phyloP scores from a whole-genome alignment of 2,797 vertebrate genomes.

The Hoplostethus atlanticus region DNA sequence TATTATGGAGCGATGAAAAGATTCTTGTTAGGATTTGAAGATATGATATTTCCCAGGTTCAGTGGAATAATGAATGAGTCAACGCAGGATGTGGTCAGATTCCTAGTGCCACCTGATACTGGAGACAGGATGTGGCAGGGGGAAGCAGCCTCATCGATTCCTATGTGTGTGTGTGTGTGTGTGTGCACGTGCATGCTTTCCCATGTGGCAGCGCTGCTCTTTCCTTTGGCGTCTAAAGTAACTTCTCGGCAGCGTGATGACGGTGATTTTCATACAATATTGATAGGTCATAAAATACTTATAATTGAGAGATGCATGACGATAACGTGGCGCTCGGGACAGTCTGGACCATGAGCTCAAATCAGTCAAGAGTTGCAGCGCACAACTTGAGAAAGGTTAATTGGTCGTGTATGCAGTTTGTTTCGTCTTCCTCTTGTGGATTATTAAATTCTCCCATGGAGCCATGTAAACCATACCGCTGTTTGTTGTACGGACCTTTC shows the following conservation, averaged over 20 bases:
- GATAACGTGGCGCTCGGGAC: neutral
- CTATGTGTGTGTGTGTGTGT: slow-evolving; percentile 10
- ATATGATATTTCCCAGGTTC: neutral
- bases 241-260: neutral
- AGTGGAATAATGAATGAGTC: slow-evolving; percentile 13
- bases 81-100: slow-evolving; percentile 48
- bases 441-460: no score
- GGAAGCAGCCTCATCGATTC: slow-evolving; percentile 46
- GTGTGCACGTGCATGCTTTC: neutral
- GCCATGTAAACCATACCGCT: no score
- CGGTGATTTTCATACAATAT: slow-evolving; percentile 14
- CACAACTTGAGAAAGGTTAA: no score
- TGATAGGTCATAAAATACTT: slow-evolving; percentile 18
- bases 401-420: no score
- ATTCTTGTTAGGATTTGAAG: slow-evolving; percentile 1
- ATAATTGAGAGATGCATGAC: slow-evolving; percentile 25
- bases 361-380: no score
- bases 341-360: neutral
- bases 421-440: no score
- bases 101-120: slow-evolving; percentile 57
- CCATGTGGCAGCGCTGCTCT: neutral
- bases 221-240: slow-evolving; percentile 2
- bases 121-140: slow-evolving; percentile 44
- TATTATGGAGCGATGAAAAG: neutral
- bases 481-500: no score